Evolutionary conservation across 1,140 invertebrate species (phyloP), one percentile per base, ranked within the genome.

Genomic region (Nasonia longicornis): DNA sequence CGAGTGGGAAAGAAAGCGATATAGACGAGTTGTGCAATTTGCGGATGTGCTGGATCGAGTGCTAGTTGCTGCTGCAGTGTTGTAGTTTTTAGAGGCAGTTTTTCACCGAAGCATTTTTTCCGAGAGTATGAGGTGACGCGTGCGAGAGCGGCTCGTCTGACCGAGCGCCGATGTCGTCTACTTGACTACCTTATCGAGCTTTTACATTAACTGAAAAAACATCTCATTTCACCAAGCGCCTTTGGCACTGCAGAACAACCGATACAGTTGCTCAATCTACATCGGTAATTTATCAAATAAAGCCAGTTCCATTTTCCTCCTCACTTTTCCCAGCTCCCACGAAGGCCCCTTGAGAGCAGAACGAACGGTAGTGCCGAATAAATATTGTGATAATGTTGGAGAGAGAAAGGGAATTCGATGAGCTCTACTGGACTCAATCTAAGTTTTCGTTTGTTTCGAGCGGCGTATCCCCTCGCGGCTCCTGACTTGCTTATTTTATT

Each of bases 311-410:
- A 58, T 58, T 58, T 58, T 58, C 16, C 16, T 58, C 20, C 16
- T 58, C 6, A 58, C 16, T 58, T 58, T 58, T 58, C n/a, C 52
- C 6, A n/a, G 16, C 20, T 58, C 52, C 16, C 16, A 20, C 52
- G 31, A n/a, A 20, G 6, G 20, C 52, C 52, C 52, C 52, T 7
- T 20, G 20, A 67, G 29, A 67, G 6, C 66, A 67, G 29, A 67
- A n/a, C 66, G 31, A 14, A 29, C 63, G 10, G 20, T 1, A 8
- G 22, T 26, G 22, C 22, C 22, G 26, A 67, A n/a, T 67, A 67
- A 67, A 67, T 67, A 67, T 67, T 67, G 66, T 67, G 29, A 67
- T 67, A 26, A 67, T 67, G 22, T 31, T 67, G 66, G 14, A 67
- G 14, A 67, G 14, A 67, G 66, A 67, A 4, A 67, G 29, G 31